phyloP scores from a whole-genome alignment of 2,797 vertebrate genomes.

The Chelon auratus region DNA sequence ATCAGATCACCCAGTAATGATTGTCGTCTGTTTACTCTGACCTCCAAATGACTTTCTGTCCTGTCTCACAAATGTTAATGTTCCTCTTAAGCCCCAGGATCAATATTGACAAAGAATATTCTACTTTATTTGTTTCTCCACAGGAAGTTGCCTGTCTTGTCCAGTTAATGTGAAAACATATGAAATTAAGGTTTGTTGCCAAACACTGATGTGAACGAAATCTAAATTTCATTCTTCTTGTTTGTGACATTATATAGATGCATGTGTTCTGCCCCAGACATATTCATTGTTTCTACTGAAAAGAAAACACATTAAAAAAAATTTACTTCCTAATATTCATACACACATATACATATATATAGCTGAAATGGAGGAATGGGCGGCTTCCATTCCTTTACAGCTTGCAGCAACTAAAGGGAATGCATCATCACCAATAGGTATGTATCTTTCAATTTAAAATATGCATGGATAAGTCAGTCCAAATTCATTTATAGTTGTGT shows the following conservation, averaged over 20 bases:
- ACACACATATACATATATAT: no score
- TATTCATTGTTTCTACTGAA: background rate
- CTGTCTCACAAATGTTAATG: constrained; percentile 58
- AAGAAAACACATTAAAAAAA: background rate
- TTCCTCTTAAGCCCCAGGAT: constrained; percentile 48
- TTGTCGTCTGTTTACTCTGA: constrained; percentile 55
- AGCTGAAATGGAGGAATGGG: constrained; percentile 59
- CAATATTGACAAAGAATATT: constrained; percentile 63
- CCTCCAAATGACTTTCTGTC: constrained; percentile 54
- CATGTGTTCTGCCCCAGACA: background rate
- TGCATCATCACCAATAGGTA: constrained; percentile 37
- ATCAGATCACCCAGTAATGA: constrained; percentile 47
- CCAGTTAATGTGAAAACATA: constrained; percentile 13
- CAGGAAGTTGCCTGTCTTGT: constrained; percentile 18
- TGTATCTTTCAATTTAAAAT: constrained; percentile 9
- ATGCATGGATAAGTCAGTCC: background rate
- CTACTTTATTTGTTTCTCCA: constrained; percentile 41
- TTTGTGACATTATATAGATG: background rate
- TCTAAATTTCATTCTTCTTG: background rate
- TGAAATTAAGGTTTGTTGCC: constrained; percentile 6
- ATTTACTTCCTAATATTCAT: constrained; percentile 3
- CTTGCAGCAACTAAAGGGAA: constrained; percentile 23
- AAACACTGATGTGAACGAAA: background rate
- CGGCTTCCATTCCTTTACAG: constrained; percentile 5
- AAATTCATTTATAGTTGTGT: background rate